Evolutionary conservation across 2,113 vertebrate genomes (phyloP).

Genomic region (Myxocyprinus asiaticus): DNA sequence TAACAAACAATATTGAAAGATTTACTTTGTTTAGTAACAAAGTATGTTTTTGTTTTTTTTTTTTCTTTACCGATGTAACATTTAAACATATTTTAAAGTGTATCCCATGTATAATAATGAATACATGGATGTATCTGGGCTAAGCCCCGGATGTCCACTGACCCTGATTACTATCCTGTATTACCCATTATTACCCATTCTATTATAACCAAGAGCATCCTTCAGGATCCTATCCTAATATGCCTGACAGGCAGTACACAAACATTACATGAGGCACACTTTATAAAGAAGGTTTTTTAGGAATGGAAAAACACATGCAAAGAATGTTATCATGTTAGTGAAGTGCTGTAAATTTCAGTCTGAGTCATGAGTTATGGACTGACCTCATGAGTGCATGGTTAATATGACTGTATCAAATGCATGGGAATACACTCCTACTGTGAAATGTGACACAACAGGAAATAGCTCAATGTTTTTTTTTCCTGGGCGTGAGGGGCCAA

Average conservation of each 20-base stretch:
- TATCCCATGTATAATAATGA: no score
- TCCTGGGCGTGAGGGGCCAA: slow-evolving; percentile 71
- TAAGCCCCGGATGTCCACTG: no score
- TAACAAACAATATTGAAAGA: no score
- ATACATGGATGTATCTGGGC: no score
- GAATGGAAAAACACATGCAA: slow-evolving; percentile 56
- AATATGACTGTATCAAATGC: slow-evolving; percentile 73
- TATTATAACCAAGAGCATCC: no score
- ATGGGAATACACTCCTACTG: slow-evolving; percentile 72
- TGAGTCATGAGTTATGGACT: slow-evolving; percentile 66
- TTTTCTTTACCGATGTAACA: no score
- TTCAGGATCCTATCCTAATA: slow-evolving; percentile 11
- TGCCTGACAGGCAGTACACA: slow-evolving; percentile 40
- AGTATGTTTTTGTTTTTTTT: no score
- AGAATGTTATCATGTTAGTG: slow-evolving; percentile 62
- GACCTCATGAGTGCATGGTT: slow-evolving; percentile 60
- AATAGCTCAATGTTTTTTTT: slow-evolving; percentile 77
- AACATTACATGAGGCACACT: slow-evolving; percentile 55
- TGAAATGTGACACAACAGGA: slow-evolving; percentile 85
- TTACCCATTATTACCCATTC: no score
- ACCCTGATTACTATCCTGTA: no score
- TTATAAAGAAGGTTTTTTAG: slow-evolving; percentile 42
- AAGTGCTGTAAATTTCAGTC: slow-evolving; percentile 65
- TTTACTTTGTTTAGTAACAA: no score
- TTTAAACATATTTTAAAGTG: no score